These are phyloP conservation scores for Falco concolor DNA, from an alignment of 2,797 vertebrate species.

Conservation along the genomic window DNA sequence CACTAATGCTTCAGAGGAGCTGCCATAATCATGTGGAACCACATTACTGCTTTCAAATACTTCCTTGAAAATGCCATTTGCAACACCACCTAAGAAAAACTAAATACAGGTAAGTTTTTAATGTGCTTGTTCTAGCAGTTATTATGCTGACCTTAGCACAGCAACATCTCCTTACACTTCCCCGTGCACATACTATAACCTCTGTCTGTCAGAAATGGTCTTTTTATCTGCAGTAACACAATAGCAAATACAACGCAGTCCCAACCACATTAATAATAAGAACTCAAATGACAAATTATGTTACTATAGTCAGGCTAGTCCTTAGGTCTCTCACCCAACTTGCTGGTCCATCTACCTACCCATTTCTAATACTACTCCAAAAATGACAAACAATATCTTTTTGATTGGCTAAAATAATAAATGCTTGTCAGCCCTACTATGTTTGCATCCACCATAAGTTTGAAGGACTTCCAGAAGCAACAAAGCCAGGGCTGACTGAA, in stretches of 20 bases:
- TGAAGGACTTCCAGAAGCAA: background rate
- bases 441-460: background rate
- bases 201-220: background rate
- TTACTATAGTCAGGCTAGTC: background rate
- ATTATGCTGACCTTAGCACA: background rate
- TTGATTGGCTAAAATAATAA: background rate
- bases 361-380: background rate
- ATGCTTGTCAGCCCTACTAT: background rate
- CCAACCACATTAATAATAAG: background rate
- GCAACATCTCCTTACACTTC: background rate
- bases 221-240: background rate
- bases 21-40: background rate
- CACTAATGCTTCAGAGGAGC: background rate
- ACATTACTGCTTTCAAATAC: background rate
- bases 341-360: background rate
- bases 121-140: background rate
- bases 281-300: background rate
- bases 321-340: background rate
- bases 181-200: accelerated
- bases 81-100: background rate
- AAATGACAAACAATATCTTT: background rate
- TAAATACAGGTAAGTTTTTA: background rate
- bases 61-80: background rate
- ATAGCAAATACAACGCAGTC: background rate
- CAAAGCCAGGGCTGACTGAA: background rate